Base-by-base conservation (phyloP, 2,113 vertebrate species). In the Apeltes quadracus region DNA sequence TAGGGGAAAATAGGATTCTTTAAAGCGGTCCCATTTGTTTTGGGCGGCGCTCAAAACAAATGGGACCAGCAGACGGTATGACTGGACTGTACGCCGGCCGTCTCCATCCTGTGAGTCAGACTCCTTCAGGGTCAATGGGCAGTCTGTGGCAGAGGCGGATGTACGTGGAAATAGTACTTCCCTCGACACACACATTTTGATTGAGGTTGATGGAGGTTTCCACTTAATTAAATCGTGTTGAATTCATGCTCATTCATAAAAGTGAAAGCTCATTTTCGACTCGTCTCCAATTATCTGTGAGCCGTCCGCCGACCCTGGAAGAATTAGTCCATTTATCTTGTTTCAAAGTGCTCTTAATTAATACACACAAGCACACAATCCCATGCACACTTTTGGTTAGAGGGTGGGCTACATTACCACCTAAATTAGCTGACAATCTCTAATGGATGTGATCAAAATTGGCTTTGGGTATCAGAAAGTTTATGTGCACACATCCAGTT, bases 331-430 rank as follows among this genome's bases (percentile, higher is more conserved):
- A 4, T 74, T 22, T 39, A 13, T 43, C n/a, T 38, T 14, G 10
- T 74, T 82, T 71, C 58, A 86, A 87, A 86, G 79, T 83, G 85
- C 75, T 71, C 41, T 57, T 43, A 65, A 69, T 75, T 57, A 57
- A 71, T 39, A 72, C 57, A 65, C 70, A 72, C 59, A 75, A 57
- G 44, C 54, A 39, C 55, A 53, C 39, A 14, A n/a, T 61, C 59
- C 64, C 68, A 78, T 62, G 57, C 67, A 76, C 32, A 32, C 66
- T 38, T 75, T 83, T 76, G 78, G 72, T 79, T 80, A 36, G 68
- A 63, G 27, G 44, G 62, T 43, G 36, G 15, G 50, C 48, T 62
- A 50, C 65, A 56, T 81, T 29, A 64, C 25, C 27, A 61, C 44
- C 63, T 57, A 68, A 70, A 81, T 80, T 25, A 77, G 69, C 23